Evolutionary conservation across 2,797 vertebrate species (phyloP), one percentile per base, ranked within the genome.

Genomic region (Sphenodon punctatus): DNA sequence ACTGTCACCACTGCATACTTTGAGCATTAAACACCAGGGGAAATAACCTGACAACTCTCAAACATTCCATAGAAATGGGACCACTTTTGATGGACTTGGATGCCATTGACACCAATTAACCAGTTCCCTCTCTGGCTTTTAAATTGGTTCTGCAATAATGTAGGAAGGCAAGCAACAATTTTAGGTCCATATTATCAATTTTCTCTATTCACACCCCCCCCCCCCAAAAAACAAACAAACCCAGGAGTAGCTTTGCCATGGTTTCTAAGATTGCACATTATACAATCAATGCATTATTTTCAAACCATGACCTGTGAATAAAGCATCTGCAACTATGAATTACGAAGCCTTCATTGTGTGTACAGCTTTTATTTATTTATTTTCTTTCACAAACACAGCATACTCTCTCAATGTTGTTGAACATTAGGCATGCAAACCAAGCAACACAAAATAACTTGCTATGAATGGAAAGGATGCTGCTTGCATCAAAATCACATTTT

Each of bases 1-100:
- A 45, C n/a, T 90, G 64, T 55, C 88, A 78, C 81, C 66, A 91
- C 41, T 75, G 49, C 53, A 42, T 38, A 64, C 75, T 74, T 67
- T 27, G 56, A 88, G 92, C 73, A 75, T 86, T 87, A 86, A 69
- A 64, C 63, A 67, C 59, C 77, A 36, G 6, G 4, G 25, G 66
- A 84, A 58, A 72, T 74, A 76, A 67, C 75, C 30, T 70, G 82
- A 39, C 90, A 83, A 84, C 39, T 32, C 65, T 59, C 77, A 51
- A 76, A 64, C 68, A 48, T 88, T 84, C 38, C 25, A 88, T 77
- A 48, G 34, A 86, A 77, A 49, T 27, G 12, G 55, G 55, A 45
- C 67, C 69, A 25, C 63, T 80, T 84, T 84, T 66, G 3, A 32
- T 36, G n/a, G 15, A 25, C 19, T 25, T 72, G 72, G 78, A 4